Conservation (phyloP, 2,888 invertebrate genomes). For the Chalcis sispes region DNA sequence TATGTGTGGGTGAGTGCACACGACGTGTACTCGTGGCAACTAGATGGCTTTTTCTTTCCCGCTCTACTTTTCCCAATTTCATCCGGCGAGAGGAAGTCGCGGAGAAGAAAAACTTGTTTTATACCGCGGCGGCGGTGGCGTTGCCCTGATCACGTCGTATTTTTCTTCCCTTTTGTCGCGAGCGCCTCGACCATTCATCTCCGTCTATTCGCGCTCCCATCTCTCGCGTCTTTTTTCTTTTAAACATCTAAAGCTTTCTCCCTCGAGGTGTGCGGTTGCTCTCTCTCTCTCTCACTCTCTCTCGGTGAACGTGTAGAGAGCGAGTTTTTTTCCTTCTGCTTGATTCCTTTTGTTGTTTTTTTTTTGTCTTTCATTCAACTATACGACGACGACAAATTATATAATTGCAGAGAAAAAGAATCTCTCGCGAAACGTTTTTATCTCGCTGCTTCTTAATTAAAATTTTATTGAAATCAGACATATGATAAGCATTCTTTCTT, state of each 20-base stretch:
- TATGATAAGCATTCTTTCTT: neutral
- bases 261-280: neutral
- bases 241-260: neutral
- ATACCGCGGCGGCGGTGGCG: conserved; percentile 1
- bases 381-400: conserved; percentile 5
- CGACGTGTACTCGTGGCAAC: neutral
- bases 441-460: conserved; percentile 36
- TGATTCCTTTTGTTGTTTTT: too few relatives aligned
- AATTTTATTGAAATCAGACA: conserved; percentile 42
- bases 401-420: conserved; percentile 24
- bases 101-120: conserved; percentile 35
- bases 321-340: conserved; percentile 18
- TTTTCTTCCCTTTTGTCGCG: conserved; percentile 39
- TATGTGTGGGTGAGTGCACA: too few relatives aligned
- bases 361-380: neutral
- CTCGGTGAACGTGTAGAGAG: too few relatives aligned
- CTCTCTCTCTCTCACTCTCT: neutral
- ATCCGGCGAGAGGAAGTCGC: too few relatives aligned
- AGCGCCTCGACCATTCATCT: conserved; percentile 42
- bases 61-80: conserved; percentile 1
- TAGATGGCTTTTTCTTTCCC: neutral
- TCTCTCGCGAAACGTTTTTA: neutral
- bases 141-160: conserved; percentile 27
- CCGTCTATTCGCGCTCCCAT: conserved; percentile 32
- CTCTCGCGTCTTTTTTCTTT: conserved; percentile 18